phyloP scores from a whole-genome alignment of 2,888 invertebrate species.

The Drosophila trichaetosa region DNA sequence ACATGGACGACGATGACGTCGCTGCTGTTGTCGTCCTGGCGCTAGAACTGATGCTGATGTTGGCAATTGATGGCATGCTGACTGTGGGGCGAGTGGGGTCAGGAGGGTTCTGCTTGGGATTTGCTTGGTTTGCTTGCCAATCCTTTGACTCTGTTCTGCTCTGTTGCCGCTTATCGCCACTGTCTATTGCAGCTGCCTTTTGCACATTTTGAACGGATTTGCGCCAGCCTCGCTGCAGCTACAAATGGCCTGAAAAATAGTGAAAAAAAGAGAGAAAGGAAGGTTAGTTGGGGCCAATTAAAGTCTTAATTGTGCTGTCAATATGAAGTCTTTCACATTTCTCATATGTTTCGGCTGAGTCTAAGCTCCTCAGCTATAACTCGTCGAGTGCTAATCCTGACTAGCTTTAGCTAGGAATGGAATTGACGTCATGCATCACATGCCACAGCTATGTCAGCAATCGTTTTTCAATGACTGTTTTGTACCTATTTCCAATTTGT shows the following conservation, averaged over 20 bases:
- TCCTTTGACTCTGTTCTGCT: slow-evolving; percentile 47
- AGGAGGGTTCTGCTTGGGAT: slow-evolving; percentile 4
- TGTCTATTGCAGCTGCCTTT: slow-evolving; percentile 48
- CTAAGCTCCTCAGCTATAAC: slow-evolving; percentile 2
- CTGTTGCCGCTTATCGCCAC: slow-evolving; percentile 45
- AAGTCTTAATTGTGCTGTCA: slow-evolving; percentile 70
- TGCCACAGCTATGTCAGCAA: slow-evolving; percentile 69
- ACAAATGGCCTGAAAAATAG: slow-evolving; percentile 29
- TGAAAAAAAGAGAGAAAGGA: slow-evolving; percentile 9
- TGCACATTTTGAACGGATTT: slow-evolving; percentile 46
- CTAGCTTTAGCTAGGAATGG: slow-evolving; percentile 8
- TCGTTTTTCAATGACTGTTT: slow-evolving; percentile 75
- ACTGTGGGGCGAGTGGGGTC: not conserved
- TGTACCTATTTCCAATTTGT: slow-evolving; percentile 75
- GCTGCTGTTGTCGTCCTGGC: slow-evolving; percentile 36
- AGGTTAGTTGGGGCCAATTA: slow-evolving; percentile 56
- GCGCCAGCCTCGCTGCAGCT: slow-evolving; percentile 32
- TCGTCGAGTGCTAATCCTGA: slow-evolving; percentile 40
- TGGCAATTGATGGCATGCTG: slow-evolving; percentile 73
- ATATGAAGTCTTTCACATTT: slow-evolving; percentile 57
- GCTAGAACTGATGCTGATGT: slow-evolving; percentile 56
- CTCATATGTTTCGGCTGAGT: slow-evolving; percentile 40
- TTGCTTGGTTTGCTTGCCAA: slow-evolving; percentile 26
- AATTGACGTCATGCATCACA: slow-evolving; percentile 51
- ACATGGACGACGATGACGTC: slow-evolving; percentile 26